Base-by-base conservation (phyloP, 2,113 vertebrate species). In the Lycaon pictus region DNA sequence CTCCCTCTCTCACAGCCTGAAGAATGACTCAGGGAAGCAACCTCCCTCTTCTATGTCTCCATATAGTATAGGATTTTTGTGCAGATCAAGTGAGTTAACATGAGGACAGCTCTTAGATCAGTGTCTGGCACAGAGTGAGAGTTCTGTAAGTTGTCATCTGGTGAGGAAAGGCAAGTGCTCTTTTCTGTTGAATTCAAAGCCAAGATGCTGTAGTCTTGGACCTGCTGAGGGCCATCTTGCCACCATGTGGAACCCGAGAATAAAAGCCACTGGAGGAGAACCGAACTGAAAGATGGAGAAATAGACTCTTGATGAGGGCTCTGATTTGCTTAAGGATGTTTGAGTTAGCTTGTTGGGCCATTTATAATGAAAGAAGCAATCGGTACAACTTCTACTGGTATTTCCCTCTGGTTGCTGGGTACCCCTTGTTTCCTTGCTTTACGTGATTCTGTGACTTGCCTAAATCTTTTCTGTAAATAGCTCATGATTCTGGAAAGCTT, bases 381-480 rank as follows among this genome's bases (percentile, higher is more conserved):
- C 12, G 65, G 48, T 77, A 95, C 25, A 58, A 27, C 5, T 87
- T 94, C 23, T 72, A 32, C 48, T 9, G 43, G 29, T 15, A 15
- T 19, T 65, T 60, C 32, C 32, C 29, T 92, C 15, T 20, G 2
- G 84, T 11, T n/a, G 76, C 43, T 25, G 12, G 56, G 15, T 55
- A 17, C 16, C 29, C 4, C 29, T 94, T 67, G 65, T 29, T 97
- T 81, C 65, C 16, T 90, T 81, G 43, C 32, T 79, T 79, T 8
- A 71, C 53, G 43, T 62, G 80, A 83, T 63, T 82, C 76, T 65
- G 25, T 51, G 53, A 58, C 76, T 96, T 89, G 29, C 95, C 35
- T 94, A 95, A 89, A 55, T 80, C 72, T 95, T 58, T 90, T 79
- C 65, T 91, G 37, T 95, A 74, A 89, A 1, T 82, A 27, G 48